Conservation (phyloP, 1,140 invertebrate species). For the Bombus huntii region DNA sequence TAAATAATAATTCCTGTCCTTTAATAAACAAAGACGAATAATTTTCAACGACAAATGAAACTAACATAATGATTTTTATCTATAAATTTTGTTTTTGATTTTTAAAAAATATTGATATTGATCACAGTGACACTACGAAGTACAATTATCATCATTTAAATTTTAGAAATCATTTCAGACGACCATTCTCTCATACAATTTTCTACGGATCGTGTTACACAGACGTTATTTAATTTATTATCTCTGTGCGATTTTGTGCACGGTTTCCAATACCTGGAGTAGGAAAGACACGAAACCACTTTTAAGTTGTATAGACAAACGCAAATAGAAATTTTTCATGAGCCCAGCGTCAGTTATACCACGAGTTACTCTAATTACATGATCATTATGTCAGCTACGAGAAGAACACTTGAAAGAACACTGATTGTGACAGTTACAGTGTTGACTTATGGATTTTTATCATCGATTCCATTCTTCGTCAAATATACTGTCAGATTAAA, state of each 20-base stretch:
- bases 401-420: conserved; percentile 53
- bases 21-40: background rate
- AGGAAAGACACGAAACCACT: conserved; percentile 24
- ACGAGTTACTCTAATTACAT: conserved; percentile 16
- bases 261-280: conserved; percentile 32
- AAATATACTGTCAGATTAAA: background rate
- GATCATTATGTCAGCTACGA: conserved; percentile 38
- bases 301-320: background rate
- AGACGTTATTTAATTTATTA: conserved; percentile 47
- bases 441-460: background rate
- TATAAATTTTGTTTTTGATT: background rate
- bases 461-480: background rate
- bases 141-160: background rate
- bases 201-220: conserved; percentile 5
- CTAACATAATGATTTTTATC: background rate
- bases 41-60: background rate
- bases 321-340: conserved; percentile 11
- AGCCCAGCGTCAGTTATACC: conserved; percentile 12
- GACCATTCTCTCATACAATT: background rate
- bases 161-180: background rate
- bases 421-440: background rate
- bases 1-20: background rate
- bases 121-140: background rate
- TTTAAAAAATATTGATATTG: background rate
- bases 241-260: conserved; percentile 32